Percentiles rank a stretch among this genome's conserved stretches.
phyloP scores from a whole-genome alignment of 2,797 vertebrate genomes.

The Diplodus sargus region DNA sequence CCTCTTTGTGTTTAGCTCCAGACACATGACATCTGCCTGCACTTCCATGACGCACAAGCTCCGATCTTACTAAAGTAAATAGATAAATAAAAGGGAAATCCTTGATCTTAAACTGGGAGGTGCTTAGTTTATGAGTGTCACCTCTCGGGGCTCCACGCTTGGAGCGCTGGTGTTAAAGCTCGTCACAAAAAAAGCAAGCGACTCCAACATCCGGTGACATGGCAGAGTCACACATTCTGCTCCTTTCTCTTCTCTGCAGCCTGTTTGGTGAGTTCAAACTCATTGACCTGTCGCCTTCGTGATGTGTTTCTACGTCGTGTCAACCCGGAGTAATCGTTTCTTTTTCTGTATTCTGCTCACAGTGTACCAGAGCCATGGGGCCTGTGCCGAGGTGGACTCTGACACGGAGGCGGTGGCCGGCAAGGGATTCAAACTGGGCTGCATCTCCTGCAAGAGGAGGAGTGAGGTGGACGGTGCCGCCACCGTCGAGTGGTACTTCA shows the following conservation, averaged over 20 bases:
- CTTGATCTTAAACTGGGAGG: background rate
- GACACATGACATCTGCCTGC: constrained; percentile 15
- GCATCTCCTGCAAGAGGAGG: constrained; percentile 93
- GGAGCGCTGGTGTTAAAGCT: background rate
- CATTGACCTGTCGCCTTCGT: background rate
- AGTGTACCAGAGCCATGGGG: constrained; percentile 77
- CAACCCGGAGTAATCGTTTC: background rate
- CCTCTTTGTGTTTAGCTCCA: constrained; percentile 40
- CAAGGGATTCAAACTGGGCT: constrained; percentile 89
- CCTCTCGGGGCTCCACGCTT: background rate
- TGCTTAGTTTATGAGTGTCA: constrained; percentile 17
- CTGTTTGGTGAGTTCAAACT: constrained; percentile 69
- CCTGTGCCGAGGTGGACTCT: constrained; percentile 93
- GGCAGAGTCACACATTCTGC: constrained; percentile 49
- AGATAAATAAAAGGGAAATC: background rate
- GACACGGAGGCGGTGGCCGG: constrained; percentile 91
- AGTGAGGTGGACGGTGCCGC: constrained; percentile 87
- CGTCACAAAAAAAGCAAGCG: background rate
- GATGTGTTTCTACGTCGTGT: background rate
- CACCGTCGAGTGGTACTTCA: constrained; percentile 90
- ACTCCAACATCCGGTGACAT: constrained; percentile 37
- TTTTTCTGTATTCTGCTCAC: background rate
- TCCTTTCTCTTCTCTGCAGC: constrained; percentile 57
- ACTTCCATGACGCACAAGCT: constrained; percentile 33
- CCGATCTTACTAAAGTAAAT: constrained; percentile 5